phyloP scores from a whole-genome alignment of 1,140 invertebrate genomes.

The Nephila pilipes region DNA sequence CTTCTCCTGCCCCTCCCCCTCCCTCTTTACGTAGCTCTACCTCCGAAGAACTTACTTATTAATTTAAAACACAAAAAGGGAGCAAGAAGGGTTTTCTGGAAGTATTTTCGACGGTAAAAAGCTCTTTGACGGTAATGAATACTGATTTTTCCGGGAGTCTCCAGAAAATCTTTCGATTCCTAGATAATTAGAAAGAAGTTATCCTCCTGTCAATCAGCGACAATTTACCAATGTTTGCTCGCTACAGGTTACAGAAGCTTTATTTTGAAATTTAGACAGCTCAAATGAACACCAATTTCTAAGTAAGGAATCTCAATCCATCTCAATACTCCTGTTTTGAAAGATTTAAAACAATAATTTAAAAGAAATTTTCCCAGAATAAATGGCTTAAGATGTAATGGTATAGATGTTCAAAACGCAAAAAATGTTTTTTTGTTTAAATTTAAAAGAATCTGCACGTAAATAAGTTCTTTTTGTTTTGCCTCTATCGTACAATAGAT shows the following conservation, averaged over 20 bases:
- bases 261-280: not conserved
- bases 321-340: too few species aligned
- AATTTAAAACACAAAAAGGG: slow-evolving; percentile 71
- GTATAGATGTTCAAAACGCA: too few species aligned
- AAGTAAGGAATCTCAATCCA: not conserved
- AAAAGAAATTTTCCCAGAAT: too few species aligned
- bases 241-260: not conserved
- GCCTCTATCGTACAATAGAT: too few species aligned
- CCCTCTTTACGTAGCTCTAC: not conserved
- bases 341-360: too few species aligned
- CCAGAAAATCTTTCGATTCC: slow-evolving; percentile 37
- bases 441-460: too few species aligned
- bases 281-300: not conserved
- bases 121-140: slow-evolving; percentile 73
- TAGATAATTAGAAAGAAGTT: slow-evolving; percentile 49
- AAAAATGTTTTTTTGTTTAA: too few species aligned
- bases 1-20: slow-evolving; percentile 11
- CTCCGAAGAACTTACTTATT: slow-evolving; percentile 67
- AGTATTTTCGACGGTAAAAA: slow-evolving; percentile 54
- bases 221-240: not conserved
- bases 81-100: slow-evolving; percentile 48
- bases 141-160: slow-evolving; percentile 61
- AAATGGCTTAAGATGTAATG: too few species aligned
- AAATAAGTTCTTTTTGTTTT: too few species aligned
- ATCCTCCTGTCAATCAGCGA: slow-evolving; percentile 32